phyloP scores from a whole-genome alignment of 2,113 vertebrate genomes.

The Macrotis lagotis region DNA sequence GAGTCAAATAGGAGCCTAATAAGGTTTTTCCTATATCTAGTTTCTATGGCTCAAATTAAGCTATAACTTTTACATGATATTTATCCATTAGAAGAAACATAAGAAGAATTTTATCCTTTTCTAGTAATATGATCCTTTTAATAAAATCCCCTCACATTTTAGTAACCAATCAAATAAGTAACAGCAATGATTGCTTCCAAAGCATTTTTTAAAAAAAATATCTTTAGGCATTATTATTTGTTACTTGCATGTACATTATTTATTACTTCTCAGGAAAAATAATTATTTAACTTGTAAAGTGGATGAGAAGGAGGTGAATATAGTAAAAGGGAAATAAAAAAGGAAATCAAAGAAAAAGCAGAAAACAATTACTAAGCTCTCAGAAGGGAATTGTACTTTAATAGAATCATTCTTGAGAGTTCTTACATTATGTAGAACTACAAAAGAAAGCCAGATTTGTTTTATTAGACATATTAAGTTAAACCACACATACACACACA shows the following conservation, averaged over 20 bases:
- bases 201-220: constrained; percentile 57
- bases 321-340: constrained; percentile 31
- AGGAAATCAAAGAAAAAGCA: constrained; percentile 38
- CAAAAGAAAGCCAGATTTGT: constrained; percentile 47
- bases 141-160: constrained; percentile 56
- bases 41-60: constrained; percentile 52
- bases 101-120: constrained; percentile 46
- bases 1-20: constrained; percentile 37
- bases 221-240: constrained; percentile 47
- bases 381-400: constrained; percentile 17
- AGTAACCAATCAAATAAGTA: constrained; percentile 52
- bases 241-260: constrained; percentile 23
- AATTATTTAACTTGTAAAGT: constrained; percentile 57
- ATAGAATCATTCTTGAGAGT: constrained; percentile 7
- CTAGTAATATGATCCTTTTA: constrained; percentile 52
- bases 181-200: constrained; percentile 49
- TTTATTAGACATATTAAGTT: constrained; percentile 33
- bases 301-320: constrained; percentile 34
- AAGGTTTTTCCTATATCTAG: constrained; percentile 33
- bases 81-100: constrained; percentile 52
- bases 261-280: constrained; percentile 60
- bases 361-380: constrained; percentile 49
- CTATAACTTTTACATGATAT: constrained; percentile 43
- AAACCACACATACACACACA: background rate
- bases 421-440: constrained; percentile 48